Base-by-base conservation (phyloP, 2,888 invertebrate species). In the Xestia xanthographa region DNA sequence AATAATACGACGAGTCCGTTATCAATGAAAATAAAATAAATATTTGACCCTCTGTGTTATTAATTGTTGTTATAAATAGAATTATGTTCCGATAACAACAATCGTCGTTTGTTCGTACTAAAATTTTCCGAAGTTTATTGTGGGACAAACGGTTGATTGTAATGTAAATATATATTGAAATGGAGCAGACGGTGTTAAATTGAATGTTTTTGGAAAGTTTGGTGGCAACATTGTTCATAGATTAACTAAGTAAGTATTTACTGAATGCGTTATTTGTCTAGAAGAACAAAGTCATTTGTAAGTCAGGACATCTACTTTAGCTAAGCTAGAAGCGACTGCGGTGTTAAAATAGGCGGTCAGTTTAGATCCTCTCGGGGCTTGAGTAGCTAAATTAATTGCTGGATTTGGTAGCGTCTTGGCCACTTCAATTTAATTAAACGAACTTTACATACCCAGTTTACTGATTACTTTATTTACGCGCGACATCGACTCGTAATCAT, bases 31-130 rank as follows among this genome's bases (percentile, higher is more conserved):
- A 80, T 76, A 85, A 85, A 79, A 85, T 81, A 85, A 83, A 87
- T 86, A 88, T 89, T 86, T 85, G 87, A 90, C 88, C 88, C 78
- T 58, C 75, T 76, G 48, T 76, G 82, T 84, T 86, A 74, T 86
- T 88, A 87, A 73, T 86, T 80, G 66, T 65, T 38, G 71, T 75
- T 90, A 90, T 88, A 88, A 89, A 89, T 90, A 90, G 87, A 88
- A 82, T 69, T 69, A 72, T 43, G 58, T 63, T 70, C 12, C 50
- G 86, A 87, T 85, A 87, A 85, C 22, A 75, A 76, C 45, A 77
- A 73, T 66, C 29, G 26, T 14, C 50, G 41, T 74, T 80, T 79
- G 85, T 85, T 72, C 38, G 60, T 29, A 66, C 26, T 20, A 77
- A 73, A 85, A 85, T 81, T 77, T 87, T 85, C 79, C 80, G 50